phyloP scores from a whole-genome alignment of 1,140 invertebrate genomes.

The Diprion similis region DNA sequence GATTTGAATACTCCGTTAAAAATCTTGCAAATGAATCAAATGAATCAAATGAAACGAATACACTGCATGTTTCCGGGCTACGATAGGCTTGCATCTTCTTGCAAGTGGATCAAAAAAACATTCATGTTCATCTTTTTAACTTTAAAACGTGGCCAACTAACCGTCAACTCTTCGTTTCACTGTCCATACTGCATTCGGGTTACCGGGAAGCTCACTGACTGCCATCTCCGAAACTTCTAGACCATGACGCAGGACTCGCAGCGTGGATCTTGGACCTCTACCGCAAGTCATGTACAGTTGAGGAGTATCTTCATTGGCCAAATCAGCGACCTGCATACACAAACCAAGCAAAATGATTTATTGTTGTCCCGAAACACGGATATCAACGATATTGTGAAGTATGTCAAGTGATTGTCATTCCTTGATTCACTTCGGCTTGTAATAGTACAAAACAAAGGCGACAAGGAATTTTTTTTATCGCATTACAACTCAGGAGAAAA shows the following conservation, averaged over 20 bases:
- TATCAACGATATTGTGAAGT: not conserved
- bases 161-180: slow-evolving; percentile 96
- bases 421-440: slow-evolving; percentile 53
- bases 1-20: no score
- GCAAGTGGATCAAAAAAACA: not conserved
- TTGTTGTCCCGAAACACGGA: not conserved
- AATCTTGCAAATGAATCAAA: slow-evolving; percentile 15
- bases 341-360: slow-evolving; percentile 32
- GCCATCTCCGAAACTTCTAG: slow-evolving; percentile 99
- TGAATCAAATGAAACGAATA: slow-evolving; percentile 28
- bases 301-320: slow-evolving; percentile 98
- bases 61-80: not conserved
- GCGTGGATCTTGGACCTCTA: slow-evolving; percentile 89
- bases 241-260: slow-evolving; percentile 94
- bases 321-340: slow-evolving; percentile 72
- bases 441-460: slow-evolving; percentile 53
- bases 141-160: slow-evolving; percentile 62
- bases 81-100: not conserved
- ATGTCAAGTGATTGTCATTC: slow-evolving; percentile 36
- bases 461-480: slow-evolving; percentile 50
- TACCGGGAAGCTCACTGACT: slow-evolving; percentile 97
- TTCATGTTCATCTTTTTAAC: not conserved
- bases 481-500: slow-evolving; percentile 44
- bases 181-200: slow-evolving; percentile 99
- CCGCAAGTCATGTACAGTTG: slow-evolving; percentile 98